A percentile compares a stretch with the other conserved stretches of the same genome.
phyloP scores from a whole-genome alignment of 2,797 vertebrate species.

The Oreonectes daqikongensis region DNA sequence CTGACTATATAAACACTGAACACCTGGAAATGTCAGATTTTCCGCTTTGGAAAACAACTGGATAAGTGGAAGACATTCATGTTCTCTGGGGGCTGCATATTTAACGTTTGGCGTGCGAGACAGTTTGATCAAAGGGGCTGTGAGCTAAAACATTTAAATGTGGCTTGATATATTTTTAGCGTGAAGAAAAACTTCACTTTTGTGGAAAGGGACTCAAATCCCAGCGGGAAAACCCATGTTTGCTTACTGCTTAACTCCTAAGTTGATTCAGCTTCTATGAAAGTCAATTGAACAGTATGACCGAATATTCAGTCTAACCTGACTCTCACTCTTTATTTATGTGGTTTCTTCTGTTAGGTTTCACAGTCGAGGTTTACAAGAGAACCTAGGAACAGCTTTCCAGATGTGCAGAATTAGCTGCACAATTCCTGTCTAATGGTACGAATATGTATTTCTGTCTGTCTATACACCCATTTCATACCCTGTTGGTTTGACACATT shows the following conservation, averaged over 20 bases:
- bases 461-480: background rate
- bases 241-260: background rate
- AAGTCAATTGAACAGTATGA: constrained; percentile 21
- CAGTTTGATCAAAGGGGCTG: constrained; percentile 31
- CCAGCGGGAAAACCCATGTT: constrained; percentile 14
- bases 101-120: background rate
- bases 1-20: constrained; percentile 53
- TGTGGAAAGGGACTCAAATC: background rate
- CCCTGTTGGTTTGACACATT: constrained; percentile 60
- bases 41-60: constrained; percentile 39
- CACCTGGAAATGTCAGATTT: constrained; percentile 55
- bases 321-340: background rate
- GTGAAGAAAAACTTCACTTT: constrained; percentile 21
- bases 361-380: constrained; percentile 15
- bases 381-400: background rate
- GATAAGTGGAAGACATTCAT: constrained; percentile 30
- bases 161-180: constrained; percentile 21
- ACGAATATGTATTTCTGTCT: constrained; percentile 40
- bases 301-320: background rate
- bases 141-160: constrained; percentile 19
- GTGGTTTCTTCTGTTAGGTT: constrained; percentile 11
- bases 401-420: constrained; percentile 16
- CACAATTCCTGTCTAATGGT: background rate
- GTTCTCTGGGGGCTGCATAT: constrained; percentile 15
- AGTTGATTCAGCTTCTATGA: constrained; percentile 18